Base-by-base conservation (phyloP, 2,113 vertebrate genomes). In the Thryonomys swinderianus region DNA sequence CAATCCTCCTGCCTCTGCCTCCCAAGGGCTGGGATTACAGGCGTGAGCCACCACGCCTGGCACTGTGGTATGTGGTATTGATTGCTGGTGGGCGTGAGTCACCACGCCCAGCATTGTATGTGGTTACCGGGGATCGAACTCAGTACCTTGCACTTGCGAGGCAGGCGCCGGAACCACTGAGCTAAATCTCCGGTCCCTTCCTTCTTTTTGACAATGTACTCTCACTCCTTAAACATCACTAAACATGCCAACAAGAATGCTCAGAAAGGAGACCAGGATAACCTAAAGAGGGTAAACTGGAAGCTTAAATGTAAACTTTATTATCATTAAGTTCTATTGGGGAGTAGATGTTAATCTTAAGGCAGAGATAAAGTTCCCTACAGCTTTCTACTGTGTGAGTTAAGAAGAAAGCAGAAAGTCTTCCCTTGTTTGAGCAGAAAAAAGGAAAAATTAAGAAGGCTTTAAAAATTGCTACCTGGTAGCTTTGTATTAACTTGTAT, bases 241-340 rank as follows among this genome's bases (percentile, higher is more conserved):
- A 80, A 53, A 90, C 53, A 32, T 81, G 42, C 34, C 59, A 92
- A 51, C 23, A 37, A 83, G 73, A 42, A 90, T 85, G 10, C 85
- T 80, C 79, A 48, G 53, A 20, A 85, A 88, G 34, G 25, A 95
- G 78, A 69, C 59, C 18, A 88, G 48, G 11, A 45, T 76, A 34
- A 73, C 34, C 37, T 81, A 13, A 93, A 88, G 76, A 2, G 25
- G n/a, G 85, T 37, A 78, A 96, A 91, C 7, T 96, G 21, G 53
- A 89, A 93, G 91, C 53, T 83, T 82, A 11, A 91, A 27, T 78
- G 34, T 21, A 83, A 95, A 17, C 34, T 48, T 71, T 1, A 82
- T 92, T 78, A 86, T 67, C 79, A 1, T 88, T 74, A 88, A 83
- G 10, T 82, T 80, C 61, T 93, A 55, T 79, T 86, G 48, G 23